These are phyloP conservation scores for Nephrotoma appendiculata DNA, from an alignment of 2,888 invertebrate genomes.

Conservation along the genomic window DNA sequence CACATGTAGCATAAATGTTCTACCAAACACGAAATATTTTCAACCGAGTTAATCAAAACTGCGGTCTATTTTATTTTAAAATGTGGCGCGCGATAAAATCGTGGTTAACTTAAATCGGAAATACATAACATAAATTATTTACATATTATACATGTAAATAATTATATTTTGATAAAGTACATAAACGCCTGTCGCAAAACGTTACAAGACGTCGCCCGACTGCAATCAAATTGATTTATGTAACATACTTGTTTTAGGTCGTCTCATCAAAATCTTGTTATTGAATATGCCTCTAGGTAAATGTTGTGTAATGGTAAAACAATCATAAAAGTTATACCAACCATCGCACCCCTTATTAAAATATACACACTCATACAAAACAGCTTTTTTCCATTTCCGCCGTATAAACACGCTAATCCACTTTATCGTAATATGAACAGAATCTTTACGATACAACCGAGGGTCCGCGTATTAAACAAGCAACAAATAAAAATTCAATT, in stretches of 20 bases:
- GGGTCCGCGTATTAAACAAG: neutral
- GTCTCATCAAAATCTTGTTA: no score
- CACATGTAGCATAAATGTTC: no score
- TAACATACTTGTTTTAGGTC: no score
- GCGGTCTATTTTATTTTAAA: neutral
- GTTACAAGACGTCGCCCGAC: no score
- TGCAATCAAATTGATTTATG: no score
- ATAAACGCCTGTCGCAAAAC: no score
- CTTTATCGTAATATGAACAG: neutral
- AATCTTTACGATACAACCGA: neutral
- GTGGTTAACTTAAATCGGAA: neutral
- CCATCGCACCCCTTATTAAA: no score
- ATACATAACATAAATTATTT: neutral
- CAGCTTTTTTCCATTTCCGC: neutral
- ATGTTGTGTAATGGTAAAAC: no score
- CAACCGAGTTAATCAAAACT: neutral
- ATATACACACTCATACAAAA: neutral
- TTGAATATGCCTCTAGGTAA: no score
- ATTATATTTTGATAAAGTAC: neutral
- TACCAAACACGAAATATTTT: no score
- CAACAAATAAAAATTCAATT: neutral
- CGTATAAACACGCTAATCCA: neutral
- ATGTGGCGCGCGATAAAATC: neutral
- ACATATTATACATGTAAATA: neutral
- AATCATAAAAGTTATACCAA: no score